phyloP scores from a whole-genome alignment of 2,113 vertebrate genomes.

The Nothoprocta perdicaria region DNA sequence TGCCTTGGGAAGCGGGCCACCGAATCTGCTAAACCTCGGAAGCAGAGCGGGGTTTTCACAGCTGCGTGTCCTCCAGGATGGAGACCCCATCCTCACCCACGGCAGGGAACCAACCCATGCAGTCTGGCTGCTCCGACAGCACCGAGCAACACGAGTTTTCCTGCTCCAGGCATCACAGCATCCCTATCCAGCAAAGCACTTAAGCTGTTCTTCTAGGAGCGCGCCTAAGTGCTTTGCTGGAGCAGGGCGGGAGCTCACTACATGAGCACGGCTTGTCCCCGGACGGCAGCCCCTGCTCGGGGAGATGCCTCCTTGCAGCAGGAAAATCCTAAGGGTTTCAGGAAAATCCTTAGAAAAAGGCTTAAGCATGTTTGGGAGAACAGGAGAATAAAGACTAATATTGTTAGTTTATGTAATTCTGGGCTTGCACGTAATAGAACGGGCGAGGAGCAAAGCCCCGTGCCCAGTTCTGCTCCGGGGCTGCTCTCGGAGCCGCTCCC shows the following conservation, averaged over 20 bases:
- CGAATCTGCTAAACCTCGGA: background rate
- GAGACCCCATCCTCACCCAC: fast-evolving
- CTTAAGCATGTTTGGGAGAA: background rate
- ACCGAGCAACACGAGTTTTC: background rate
- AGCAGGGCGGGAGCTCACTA: background rate
- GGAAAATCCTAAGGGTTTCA: background rate
- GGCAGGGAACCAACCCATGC: background rate
- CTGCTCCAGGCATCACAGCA: fast-evolving
- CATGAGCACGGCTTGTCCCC: background rate
- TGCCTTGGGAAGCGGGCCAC: background rate
- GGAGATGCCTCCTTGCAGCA: background rate
- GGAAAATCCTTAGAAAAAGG: background rate
- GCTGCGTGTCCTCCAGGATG: background rate
- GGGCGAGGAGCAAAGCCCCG: background rate
- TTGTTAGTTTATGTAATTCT: fast-evolving
- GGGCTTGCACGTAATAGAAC: fast-evolving
- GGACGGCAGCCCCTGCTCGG: no score
- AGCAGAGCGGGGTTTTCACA: background rate
- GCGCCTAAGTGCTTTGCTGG: background rate
- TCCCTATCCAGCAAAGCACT: background rate
- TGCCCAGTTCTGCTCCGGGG: background rate
- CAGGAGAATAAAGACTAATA: background rate
- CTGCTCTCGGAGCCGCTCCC: background rate
- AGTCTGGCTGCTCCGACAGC: background rate
- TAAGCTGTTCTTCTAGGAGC: background rate